Conservation (phyloP, 2,797 vertebrate species). For the Bucorvus abyssinicus region DNA sequence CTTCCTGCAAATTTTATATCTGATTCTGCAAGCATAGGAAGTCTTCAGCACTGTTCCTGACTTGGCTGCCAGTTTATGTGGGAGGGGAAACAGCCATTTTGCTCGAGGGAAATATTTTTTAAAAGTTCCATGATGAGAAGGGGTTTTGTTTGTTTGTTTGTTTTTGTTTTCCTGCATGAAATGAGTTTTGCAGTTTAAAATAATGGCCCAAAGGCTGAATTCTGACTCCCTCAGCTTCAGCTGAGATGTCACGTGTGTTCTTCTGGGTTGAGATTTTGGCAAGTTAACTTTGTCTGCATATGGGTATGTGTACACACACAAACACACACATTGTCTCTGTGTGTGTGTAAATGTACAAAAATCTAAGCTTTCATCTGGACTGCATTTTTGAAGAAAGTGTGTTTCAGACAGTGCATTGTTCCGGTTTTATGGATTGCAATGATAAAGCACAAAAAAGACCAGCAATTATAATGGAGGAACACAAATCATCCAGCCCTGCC, state of each 20-base stretch:
- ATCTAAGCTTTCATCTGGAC: slow-evolving; percentile 33
- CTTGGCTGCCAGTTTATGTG: slow-evolving; percentile 72
- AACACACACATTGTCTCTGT: not conserved
- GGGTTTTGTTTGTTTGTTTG: slow-evolving; percentile 61
- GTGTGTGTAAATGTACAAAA: not conserved
- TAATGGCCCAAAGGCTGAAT: slow-evolving; percentile 47
- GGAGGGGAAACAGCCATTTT: slow-evolving; percentile 72
- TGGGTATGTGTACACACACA: not conserved
- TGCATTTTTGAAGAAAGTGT: slow-evolving; percentile 24
- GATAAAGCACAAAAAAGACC: not conserved
- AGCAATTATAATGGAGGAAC: not conserved
- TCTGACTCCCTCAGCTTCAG: not conserved
- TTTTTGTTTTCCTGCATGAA: slow-evolving; percentile 48
- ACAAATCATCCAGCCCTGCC: not conserved
- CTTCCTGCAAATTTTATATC: slow-evolving; percentile 69
- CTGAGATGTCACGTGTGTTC: not conserved
- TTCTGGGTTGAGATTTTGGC: slow-evolving; percentile 6
- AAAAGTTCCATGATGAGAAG: slow-evolving; percentile 63
- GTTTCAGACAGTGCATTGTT: slow-evolving; percentile 15
- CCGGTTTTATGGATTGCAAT: not conserved
- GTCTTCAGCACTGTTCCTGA: slow-evolving; percentile 67
- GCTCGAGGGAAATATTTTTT: slow-evolving; percentile 64
- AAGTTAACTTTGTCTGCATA: not conserved
- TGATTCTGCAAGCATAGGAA: slow-evolving; percentile 66
- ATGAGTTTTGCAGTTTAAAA: slow-evolving; percentile 43